Evolutionary conservation across 2,113 vertebrate genomes (phyloP).

Genomic region (Coracopsis vasa): DNA sequence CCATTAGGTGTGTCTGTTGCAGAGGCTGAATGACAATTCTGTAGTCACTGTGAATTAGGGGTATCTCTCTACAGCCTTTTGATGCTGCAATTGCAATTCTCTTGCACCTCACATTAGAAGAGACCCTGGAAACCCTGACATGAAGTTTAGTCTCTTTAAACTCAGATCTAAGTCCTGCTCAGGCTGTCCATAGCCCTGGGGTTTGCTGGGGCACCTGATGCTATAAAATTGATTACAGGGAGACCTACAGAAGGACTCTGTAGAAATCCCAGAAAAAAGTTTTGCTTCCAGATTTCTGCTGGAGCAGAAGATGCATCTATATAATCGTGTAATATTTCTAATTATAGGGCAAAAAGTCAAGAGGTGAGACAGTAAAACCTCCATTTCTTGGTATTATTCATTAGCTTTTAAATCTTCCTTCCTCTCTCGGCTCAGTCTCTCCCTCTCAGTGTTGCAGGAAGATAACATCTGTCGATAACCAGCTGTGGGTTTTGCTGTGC

Average conservation of each 20-base stretch:
- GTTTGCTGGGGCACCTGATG: neutral
- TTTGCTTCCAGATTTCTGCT: neutral
- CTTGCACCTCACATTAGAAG: neutral
- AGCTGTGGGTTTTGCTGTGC: neutral
- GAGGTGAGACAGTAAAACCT: neutral
- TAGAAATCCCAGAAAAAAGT: neutral
- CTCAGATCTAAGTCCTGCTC: neutral
- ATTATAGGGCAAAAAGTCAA: neutral
- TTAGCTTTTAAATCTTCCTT: neutral
- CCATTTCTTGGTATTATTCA: neutral
- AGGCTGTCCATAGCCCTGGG: neutral
- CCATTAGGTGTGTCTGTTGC: neutral
- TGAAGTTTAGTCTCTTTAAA: neutral
- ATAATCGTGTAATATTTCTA: neutral
- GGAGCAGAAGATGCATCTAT: rapidly evolving
- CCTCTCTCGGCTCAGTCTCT: neutral
- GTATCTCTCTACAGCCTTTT: neutral
- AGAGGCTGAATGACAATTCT: neutral
- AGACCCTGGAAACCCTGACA: neutral
- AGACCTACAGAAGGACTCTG: neutral
- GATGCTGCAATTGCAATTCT: rapidly evolving
- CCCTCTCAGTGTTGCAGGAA: neutral
- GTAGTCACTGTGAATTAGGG: neutral
- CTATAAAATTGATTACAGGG: neutral
- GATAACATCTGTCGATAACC: neutral